These are phyloP conservation scores for Lottia scabra DNA, from an alignment of 2,888 invertebrate genomes.

Conservation along the genomic window DNA sequence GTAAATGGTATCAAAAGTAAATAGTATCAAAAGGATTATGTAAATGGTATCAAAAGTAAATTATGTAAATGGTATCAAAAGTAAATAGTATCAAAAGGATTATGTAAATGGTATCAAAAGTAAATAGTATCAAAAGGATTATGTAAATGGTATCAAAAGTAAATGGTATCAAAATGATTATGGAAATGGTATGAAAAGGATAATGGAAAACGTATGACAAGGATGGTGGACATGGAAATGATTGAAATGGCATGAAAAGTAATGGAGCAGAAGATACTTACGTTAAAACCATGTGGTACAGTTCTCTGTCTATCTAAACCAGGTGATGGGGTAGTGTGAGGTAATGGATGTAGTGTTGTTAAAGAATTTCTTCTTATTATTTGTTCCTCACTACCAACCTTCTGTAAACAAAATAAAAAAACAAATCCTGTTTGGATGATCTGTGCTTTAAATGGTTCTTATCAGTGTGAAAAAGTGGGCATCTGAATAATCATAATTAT, in stretches of 20 bases:
- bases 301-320: slow-evolving; percentile 62
- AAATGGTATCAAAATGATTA: too few species aligned
- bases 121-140: not conserved
- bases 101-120: too few species aligned
- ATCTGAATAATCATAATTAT: too few species aligned
- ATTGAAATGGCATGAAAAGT: not conserved
- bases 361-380: slow-evolving; percentile 65
- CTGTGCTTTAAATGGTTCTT: too few species aligned
- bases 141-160: not conserved
- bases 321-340: slow-evolving; percentile 31
- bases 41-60: not conserved
- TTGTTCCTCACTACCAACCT: slow-evolving; percentile 54
- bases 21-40: too few species aligned
- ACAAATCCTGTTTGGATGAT: too few species aligned
- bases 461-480: too few species aligned
- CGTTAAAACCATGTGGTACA: slow-evolving; percentile 67
- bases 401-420: slow-evolving; percentile 42
- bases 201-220: too few species aligned
- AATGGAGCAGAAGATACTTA: slow-evolving; percentile 33
- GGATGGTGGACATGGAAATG: too few species aligned
- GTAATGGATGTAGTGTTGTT: slow-evolving; percentile 65
- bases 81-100: not conserved
- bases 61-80: too few species aligned
- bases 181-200: too few species aligned
- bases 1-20: not conserved